These are phyloP conservation scores for Electrophaes corylata DNA, from an alignment of 2,888 invertebrate genomes.

Conservation along the genomic window DNA sequence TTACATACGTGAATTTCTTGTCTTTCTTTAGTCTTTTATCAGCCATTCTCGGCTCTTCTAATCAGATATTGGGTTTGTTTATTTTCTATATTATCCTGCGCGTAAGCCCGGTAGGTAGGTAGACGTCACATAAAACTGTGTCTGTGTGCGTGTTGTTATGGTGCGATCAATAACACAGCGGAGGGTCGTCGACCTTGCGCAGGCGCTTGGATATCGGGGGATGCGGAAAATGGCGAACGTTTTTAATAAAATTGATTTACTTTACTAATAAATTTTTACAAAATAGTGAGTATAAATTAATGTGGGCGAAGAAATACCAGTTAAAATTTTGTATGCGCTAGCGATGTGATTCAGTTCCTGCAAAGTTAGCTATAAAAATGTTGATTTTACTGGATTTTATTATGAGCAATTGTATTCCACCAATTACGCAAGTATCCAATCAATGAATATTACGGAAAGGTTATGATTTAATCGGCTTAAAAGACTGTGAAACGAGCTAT, in stretches of 20 bases:
- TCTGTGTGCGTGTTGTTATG: conserved; percentile 65
- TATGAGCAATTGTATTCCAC: neutral
- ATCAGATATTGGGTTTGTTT: conserved; percentile 9
- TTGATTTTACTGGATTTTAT: neutral
- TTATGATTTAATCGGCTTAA: no score
- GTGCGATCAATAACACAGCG: conserved; percentile 78
- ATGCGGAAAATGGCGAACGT: conserved; percentile 58
- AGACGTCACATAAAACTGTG: conserved; percentile 35
- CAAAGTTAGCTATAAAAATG: neutral
- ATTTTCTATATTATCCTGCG: conserved; percentile 21
- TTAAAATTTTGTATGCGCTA: neutral
- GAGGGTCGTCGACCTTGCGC: conserved; percentile 76
- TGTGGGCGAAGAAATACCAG: neutral
- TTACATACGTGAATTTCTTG: neutral
- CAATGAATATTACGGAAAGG: no score
- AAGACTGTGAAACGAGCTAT: no score
- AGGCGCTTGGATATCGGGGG: conserved; percentile 66
- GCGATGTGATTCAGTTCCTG: neutral
- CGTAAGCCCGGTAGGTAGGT: conserved; percentile 40
- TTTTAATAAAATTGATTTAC: conserved; percentile 9
- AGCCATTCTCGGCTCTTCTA: neutral
- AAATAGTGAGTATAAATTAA: neutral
- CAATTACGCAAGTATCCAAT: neutral
- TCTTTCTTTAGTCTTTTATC: neutral
- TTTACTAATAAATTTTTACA: neutral